Evolutionary conservation across 2,888 invertebrate species (phyloP), one percentile per base, ranked within the genome.

Genomic region (Lasioglossum villosulum): DNA sequence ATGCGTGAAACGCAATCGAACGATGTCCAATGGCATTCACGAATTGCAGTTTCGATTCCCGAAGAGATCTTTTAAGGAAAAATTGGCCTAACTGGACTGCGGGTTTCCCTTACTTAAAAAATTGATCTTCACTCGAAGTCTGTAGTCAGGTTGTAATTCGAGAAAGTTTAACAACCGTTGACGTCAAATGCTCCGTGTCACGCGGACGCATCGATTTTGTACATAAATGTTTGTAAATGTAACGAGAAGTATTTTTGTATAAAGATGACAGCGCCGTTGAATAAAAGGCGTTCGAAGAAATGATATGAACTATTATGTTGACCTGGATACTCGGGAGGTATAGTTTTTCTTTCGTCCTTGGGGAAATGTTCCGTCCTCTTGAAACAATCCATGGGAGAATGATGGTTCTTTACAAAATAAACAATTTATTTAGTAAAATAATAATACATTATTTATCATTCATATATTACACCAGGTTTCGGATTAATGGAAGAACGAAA

Each of bases 341-440:
- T 27, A 2, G 14, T 16, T 19, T 14, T 23, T 52, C 52, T 34
- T 23, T 34, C 1, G 10, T 23, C 37, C 34, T 30, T 37, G 23
- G 23, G 23, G 34, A 37, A 6, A 4, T 23, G 34, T 30, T 16
- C 10, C n/a, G 16, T 6, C 14, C 63, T 5, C 16, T 6, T 5
- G 30, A 30, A 63, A 63, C 63, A 14, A 63, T 16, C 16, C 19
- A 34, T 1, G 14, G 42, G 34, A 27, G 23, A 77, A 75, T 2
- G 16, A 63, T 0, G 66, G 19, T 80, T 79, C 45, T 83, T 86
- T 93, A 92, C 91, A 93, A 93, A 93, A 93, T 93, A 93, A 93
- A 93, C 88, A 86, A 91, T 93, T 93, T 93, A 93, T 93, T 93
- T 91, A 92, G 80, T 93, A 93, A 93, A 93, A 92, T 91, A 93